phyloP scores from a whole-genome alignment of 2,797 vertebrate genomes.

The Erethizon dorsatum region DNA sequence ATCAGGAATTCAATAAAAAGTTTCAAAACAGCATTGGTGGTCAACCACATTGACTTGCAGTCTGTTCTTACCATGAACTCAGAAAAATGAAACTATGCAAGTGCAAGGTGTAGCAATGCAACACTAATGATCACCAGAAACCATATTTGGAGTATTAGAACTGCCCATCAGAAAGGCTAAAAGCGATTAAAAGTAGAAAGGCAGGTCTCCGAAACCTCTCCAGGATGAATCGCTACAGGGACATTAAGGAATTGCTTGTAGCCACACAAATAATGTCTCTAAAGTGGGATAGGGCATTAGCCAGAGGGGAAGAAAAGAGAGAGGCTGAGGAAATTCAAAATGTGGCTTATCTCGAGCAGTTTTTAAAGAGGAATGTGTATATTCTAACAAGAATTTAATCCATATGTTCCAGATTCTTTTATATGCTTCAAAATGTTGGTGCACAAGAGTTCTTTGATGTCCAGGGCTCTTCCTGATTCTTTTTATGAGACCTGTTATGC shows the following conservation, averaged over 20 bases:
- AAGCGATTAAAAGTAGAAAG: constrained; percentile 26
- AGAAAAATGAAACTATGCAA: not conserved
- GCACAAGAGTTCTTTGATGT: constrained; percentile 69
- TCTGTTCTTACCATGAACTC: constrained; percentile 18
- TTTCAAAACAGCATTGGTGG: constrained; percentile 1
- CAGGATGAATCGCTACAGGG: not conserved
- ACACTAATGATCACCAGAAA: not conserved
- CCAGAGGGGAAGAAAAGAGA: not conserved
- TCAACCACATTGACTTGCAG: not conserved
- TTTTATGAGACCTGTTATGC: constrained; percentile 74
- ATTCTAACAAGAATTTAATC: constrained; percentile 78
- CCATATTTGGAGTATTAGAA: constrained; percentile 11
- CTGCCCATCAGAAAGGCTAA: not conserved
- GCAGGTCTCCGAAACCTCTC: not conserved
- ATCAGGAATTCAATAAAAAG: not conserved
- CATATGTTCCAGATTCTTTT: constrained; percentile 75
- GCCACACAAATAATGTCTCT: not conserved
- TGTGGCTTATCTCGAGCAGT: constrained; percentile 62
- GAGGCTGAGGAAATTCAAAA: constrained; percentile 48
- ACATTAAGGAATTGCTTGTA: not conserved
- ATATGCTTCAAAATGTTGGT: constrained; percentile 69
- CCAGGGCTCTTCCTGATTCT: constrained; percentile 62
- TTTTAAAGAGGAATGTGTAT: constrained; percentile 69
- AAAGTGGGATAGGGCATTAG: not conserved
- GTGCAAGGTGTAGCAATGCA: not conserved